Evolutionary conservation across 2,888 invertebrate species (phyloP), one percentile per base, ranked within the genome.

Genomic region (Platypus cylindrus): DNA sequence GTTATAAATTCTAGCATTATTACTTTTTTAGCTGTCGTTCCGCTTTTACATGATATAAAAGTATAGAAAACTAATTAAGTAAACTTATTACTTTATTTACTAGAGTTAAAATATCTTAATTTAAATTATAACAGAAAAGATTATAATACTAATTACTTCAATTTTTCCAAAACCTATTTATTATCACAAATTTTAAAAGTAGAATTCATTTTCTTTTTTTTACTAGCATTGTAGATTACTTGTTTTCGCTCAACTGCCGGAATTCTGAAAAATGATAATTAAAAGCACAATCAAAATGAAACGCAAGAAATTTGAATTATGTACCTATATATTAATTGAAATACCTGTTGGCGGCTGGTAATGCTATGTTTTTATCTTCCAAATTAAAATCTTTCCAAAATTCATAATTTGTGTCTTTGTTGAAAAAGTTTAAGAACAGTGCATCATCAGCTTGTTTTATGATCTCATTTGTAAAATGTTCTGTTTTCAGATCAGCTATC

Each of bases 401-500:
- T 14, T 34, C 38, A 37, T 8, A n/a, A n/a, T n/a, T n/a, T n/a
- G n/a, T 24, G 3, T 45, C 43, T 20, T 45, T 44, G 5, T 40
- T 38, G 41, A 54, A 53, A 5, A 51, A 39, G 34, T 54, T 47
- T 38, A 53, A 39, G 44, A 53, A 43, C 34, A 47, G 9, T 3
- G n/a, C 4, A 24, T 24, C 12, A 38, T 12, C 39, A 45, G 7
- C 48, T 30, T 36, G 38, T 46, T 11, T 42, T 32, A 13, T 26
- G 38, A 14, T 40, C 26, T 22, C 49, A 5, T n/a, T 12, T 12
- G n/a, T 43, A 48, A 59, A 60, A 44, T 47, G 54, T 40, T 54
- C 52, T 7, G 61, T 61, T 37, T 52, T 47, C 34, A 59, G 42
- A 29, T 54, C 51, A 44, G 48, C 59, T 60, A 43, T 15, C 52